Conservation (phyloP, 2,888 invertebrate genomes). For the Cotesia congregata region DNA sequence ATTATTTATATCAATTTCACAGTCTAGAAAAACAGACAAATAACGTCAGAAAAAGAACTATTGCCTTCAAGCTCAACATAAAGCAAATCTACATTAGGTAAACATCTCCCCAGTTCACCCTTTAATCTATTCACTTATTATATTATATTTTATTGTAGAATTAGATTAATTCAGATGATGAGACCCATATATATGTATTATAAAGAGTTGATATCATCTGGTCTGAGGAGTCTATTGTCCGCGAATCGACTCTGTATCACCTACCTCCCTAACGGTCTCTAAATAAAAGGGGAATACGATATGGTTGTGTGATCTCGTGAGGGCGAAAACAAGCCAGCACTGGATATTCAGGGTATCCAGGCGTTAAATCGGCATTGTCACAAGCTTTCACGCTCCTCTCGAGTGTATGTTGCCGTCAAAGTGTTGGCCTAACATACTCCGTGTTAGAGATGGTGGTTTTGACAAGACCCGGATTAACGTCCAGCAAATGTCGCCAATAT, state of each 20-base stretch:
- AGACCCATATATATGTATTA: neutral
- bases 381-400: conserved; percentile 46
- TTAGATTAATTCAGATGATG: neutral
- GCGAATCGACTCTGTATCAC: conserved; percentile 58
- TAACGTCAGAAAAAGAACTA: no score
- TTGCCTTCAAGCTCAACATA: no score
- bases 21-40: no score
- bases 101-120: conserved; percentile 25
- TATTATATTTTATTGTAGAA: neutral
- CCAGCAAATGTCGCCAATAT: conserved; percentile 23
- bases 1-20: no score
- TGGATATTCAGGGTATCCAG: conserved; percentile 60
- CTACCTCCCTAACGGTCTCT: conserved; percentile 27
- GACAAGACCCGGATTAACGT: conserved; percentile 64
- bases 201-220: neutral
- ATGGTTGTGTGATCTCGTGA: conserved; percentile 25
- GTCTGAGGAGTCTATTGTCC: conserved; percentile 56
- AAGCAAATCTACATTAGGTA: no score
- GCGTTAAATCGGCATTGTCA: conserved; percentile 64
- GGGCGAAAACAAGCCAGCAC: conserved; percentile 33
- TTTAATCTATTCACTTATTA: conserved; percentile 16
- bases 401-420: conserved; percentile 19
- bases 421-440: conserved; percentile 54
- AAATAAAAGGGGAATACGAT: conserved; percentile 27
- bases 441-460: conserved; percentile 49